These are phyloP conservation scores for Abramis brama DNA, from an alignment of 2,113 vertebrate species.

Conservation along the genomic window DNA sequence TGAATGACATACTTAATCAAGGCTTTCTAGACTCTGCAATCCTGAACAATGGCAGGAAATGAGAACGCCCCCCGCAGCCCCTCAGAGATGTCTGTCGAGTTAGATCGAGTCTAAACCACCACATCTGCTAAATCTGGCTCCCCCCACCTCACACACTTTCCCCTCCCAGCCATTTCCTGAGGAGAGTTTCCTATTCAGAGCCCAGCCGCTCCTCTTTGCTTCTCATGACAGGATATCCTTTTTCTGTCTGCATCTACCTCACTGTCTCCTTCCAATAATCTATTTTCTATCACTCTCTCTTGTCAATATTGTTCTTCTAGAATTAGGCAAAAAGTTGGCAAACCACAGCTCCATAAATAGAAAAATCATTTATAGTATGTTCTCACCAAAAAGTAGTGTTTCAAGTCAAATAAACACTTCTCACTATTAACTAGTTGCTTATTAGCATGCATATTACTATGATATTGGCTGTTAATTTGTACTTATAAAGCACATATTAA, in stretches of 20 bases:
- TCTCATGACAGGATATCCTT: constrained; percentile 71
- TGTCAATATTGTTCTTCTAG: constrained; percentile 14
- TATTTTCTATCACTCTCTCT: constrained; percentile 30
- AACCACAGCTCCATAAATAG: too few species aligned
- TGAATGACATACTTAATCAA: constrained; percentile 70
- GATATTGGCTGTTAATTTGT: too few species aligned
- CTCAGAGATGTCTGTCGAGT: constrained; percentile 29
- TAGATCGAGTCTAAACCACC: constrained; percentile 22
- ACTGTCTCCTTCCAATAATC: constrained; percentile 39
- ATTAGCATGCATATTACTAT: too few species aligned
- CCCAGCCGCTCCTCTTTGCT: constrained; percentile 47
- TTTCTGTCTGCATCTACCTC: constrained; percentile 58
- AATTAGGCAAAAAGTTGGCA: too few species aligned
- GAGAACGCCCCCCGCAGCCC: constrained; percentile 55
- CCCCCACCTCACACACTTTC: constrained; percentile 39
- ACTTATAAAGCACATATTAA: too few species aligned
- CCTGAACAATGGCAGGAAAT: constrained; percentile 78
- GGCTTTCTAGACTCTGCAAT: constrained; percentile 61
- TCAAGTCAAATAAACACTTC: too few species aligned
- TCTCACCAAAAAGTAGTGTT: too few species aligned
- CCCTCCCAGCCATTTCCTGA: constrained; percentile 69
- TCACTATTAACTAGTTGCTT: too few species aligned
- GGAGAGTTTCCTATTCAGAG: constrained; percentile 69
- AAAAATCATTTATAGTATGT: too few species aligned
- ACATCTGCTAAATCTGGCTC: constrained; percentile 73